Conservation (phyloP, 2,113 vertebrate genomes). For the Malurus cyaneus region DNA sequence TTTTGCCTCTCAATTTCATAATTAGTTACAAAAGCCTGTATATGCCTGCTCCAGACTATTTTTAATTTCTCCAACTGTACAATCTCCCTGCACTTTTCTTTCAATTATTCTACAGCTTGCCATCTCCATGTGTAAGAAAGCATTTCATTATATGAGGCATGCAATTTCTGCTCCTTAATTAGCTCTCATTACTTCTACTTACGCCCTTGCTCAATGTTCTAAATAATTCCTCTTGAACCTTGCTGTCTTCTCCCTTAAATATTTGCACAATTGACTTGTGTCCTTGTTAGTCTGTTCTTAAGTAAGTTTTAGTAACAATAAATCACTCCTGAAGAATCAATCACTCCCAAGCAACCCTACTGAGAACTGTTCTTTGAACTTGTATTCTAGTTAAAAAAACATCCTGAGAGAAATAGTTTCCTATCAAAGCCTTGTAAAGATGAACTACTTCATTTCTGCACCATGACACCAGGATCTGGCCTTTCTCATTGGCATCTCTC, state of each 20-base stretch:
- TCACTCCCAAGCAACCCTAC: not conserved
- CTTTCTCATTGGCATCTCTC: not conserved
- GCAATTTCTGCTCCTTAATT: conserved; percentile 30
- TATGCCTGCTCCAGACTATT: not conserved
- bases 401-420: not conserved
- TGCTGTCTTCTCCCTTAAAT: not conserved
- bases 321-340: conserved; percentile 16
- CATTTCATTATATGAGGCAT: not conserved
- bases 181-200: not conserved
- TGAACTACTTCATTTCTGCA: not conserved
- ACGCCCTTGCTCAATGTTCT: not conserved
- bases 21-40: not conserved
- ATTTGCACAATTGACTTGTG: not conserved
- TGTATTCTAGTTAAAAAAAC: not conserved
- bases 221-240: conserved; percentile 4
- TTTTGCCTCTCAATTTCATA: not conserved
- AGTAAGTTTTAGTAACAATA: conserved; percentile 14
- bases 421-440: conserved; percentile 7
- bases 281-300: conserved; percentile 2
- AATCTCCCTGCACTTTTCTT: not conserved
- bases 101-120: not conserved
- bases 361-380: conserved; percentile 26
- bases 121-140: not conserved
- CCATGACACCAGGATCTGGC: not conserved
- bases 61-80: not conserved